Base-by-base conservation (phyloP, 2,888 invertebrate genomes). In the Orthosia gracilis region DNA sequence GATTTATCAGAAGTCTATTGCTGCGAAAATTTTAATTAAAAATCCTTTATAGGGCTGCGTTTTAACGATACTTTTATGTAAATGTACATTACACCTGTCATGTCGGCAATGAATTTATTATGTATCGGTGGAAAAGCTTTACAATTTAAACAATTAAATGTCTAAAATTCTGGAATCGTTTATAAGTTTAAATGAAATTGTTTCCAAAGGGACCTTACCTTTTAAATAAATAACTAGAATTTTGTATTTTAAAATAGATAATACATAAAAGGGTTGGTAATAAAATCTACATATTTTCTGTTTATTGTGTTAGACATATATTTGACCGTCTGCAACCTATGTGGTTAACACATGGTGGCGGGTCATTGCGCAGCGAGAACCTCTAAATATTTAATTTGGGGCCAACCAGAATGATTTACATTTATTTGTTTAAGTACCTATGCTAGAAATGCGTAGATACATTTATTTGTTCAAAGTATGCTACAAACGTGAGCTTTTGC, bases 51-150 rank as follows among this genome's bases (percentile, higher is more conserved):
- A 84, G 85, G 84, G 81, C 83, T 89, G 70, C 87, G 80, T 80
- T 89, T 87, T 90, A 91, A 92, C 89, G 90, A 89, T 88, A 83
- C 86, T 88, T 90, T 91, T 87, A 92, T 91, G 91, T 85, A 90
- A 92, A 92, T 92, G 73, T 61, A 68, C 76, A 69, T 81, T 68
- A 83, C 86, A 87, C 87, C 86, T 88, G 88, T 77, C 84, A 75
- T 63, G 75, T 78, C 65, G 50, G 17, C 73, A 69, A 69, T 69
- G n/a, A 73, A 72, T 78, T 72, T 50, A 72, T 72, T 62, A 68
- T 68, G 58, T 52, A 31, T 65, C 62, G 15, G 45, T 72, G 62
- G 45, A 52, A 69, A 73, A 26, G n/a, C 23, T 18, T 21, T 45
- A 31, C 31, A 9, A 61, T 47, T 50, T 49, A 54, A 50, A 71